Conservation (phyloP, 2,888 invertebrate species). For the Cabera pusaria region DNA sequence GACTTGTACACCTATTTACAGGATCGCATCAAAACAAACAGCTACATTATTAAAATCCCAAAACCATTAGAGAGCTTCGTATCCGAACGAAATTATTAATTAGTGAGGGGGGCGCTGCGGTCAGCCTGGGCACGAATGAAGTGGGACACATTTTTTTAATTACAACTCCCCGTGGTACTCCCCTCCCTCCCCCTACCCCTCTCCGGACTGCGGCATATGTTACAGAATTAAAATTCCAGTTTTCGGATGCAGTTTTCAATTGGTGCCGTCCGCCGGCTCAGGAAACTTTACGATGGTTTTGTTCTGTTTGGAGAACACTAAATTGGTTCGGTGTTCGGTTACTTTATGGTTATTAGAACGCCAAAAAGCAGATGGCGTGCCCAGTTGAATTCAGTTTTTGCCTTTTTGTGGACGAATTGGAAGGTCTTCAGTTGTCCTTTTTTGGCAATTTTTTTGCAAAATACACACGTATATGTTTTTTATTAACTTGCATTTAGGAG, state of each 20-base stretch:
- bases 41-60: constrained; percentile 66
- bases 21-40: constrained; percentile 39
- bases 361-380: constrained; percentile 24
- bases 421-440: too few relatives aligned
- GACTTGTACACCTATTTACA: too few relatives aligned
- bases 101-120: constrained; percentile 59
- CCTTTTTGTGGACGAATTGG: too few relatives aligned
- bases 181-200: constrained; percentile 38
- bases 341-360: constrained; percentile 34
- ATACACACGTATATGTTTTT: too few relatives aligned
- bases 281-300: constrained; percentile 32
- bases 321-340: constrained; percentile 33
- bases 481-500: too few relatives aligned
- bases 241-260: constrained; percentile 67
- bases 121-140: constrained; percentile 68
- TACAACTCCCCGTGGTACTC: constrained; percentile 42
- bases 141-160: constrained; percentile 81
- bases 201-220: constrained; percentile 58
- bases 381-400: constrained; percentile 11
- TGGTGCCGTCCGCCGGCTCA: constrained; percentile 26
- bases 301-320: constrained; percentile 25
- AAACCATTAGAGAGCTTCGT: constrained; percentile 44
- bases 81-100: constrained; percentile 63
- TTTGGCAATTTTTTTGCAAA: too few relatives aligned
- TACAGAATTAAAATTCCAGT: constrained; percentile 75